Evolutionary conservation across 2,888 invertebrate genomes (phyloP), one percentile per base, ranked within the genome.

Genomic region (Tortrix viridana): DNA sequence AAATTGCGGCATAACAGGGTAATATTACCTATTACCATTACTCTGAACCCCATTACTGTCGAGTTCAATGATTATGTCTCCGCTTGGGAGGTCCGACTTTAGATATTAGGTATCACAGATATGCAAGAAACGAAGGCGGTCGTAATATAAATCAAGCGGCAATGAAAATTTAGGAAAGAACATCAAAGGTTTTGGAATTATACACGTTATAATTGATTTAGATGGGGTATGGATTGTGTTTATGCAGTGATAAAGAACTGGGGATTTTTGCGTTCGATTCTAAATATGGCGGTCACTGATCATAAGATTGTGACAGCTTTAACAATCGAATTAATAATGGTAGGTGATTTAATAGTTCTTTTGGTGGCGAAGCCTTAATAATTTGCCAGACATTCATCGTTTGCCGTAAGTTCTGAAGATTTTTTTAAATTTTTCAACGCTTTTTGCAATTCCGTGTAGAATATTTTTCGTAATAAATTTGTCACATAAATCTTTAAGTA

Each of bases 81-180:
- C 3, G 44, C 52, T 26, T 63, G 63, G 52, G 63, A 26, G 63
- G 63, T 58, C 63, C 32, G 22, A 37, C 22, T 50, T 32, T 20
- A 52, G 7, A 20, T 52, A 52, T 56, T 50, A 50, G 26, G 52
- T 58, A 63, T 52, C 62, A 43, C 41, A 41, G 47, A 63, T 46
- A 50, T 50, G 50, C 61, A 38, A 62, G 26, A 52, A n/a, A 47
- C 41, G 47, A 50, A 46, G 26, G n/a, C 38, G 26, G 20, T 53
- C 63, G 53, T 63, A 52, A 53, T 52, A 63, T 63, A 63, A 63
- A 63, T 63, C 63, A 53, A 38, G 44, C 19, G 20, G 56, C 23
- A 57, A 57, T 62, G 57, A 56, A 41, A 41, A 20, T 46, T 46
- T 57, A 23, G 44, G 44, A 44, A 56, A 56, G 56, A 16, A 57